Evolutionary conservation across 2,797 vertebrate species (phyloP).

Genomic region (Pachyuromys duprasi): DNA sequence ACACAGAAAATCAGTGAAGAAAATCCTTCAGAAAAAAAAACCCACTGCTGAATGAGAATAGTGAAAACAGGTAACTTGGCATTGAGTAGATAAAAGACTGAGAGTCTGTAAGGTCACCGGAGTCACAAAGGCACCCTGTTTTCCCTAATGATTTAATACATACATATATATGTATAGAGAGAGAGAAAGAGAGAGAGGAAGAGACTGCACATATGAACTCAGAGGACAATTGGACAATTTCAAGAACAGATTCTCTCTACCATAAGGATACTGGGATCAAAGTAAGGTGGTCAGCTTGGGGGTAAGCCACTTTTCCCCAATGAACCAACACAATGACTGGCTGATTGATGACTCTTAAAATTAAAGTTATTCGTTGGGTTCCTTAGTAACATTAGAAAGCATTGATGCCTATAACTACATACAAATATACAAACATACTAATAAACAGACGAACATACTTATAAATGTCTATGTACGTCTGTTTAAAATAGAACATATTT

Average conservation of each 20-base stretch:
- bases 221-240: neutral
- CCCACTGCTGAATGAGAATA: neutral
- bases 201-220: neutral
- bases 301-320: neutral
- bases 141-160: neutral
- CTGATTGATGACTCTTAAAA: neutral
- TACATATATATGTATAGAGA: no score
- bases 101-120: fast-evolving
- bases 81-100: fast-evolving
- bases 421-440: neutral
- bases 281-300: neutral
- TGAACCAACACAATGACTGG: neutral
- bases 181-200: no score
- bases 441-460: neutral
- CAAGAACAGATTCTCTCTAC: neutral
- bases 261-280: neutral
- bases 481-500: neutral
- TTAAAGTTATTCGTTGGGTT: neutral
- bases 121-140: fast-evolving
- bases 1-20: neutral
- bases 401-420: neutral
- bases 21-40: neutral
- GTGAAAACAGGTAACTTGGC: neutral
- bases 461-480: neutral
- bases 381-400: neutral